phyloP scores from a whole-genome alignment of 2,888 invertebrate species.

The Drosophila pseudotalamancana region DNA sequence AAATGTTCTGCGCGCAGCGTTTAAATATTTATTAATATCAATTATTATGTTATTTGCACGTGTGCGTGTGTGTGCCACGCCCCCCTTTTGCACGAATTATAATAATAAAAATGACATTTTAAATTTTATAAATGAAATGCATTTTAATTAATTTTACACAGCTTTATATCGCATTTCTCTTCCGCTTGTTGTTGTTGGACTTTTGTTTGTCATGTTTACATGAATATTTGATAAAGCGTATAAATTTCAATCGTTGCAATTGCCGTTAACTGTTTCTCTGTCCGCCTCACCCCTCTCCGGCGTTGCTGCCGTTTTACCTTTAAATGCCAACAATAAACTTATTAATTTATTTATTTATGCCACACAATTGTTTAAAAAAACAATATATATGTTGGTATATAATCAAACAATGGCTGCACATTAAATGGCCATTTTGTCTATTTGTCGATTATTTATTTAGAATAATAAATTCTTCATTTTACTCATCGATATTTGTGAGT shows the following conservation, averaged over 20 bases:
- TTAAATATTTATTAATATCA: constrained; percentile 76
- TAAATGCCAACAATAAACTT: constrained; percentile 51
- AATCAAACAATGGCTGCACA: constrained; percentile 1
- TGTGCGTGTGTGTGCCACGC: constrained; percentile 3
- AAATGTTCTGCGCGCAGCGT: constrained; percentile 36
- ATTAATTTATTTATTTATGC: constrained; percentile 52
- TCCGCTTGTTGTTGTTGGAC: constrained; percentile 19
- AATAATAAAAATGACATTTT: constrained; percentile 49
- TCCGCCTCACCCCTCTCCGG: constrained; percentile 6
- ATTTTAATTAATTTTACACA: constrained; percentile 74
- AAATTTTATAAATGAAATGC: constrained; percentile 77
- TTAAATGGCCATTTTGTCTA: constrained; percentile 3
- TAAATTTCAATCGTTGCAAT: constrained; percentile 60
- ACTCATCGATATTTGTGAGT: not conserved
- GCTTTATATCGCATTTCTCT: constrained; percentile 19
- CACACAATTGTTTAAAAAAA: constrained; percentile 24
- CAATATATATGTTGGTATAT: not conserved
- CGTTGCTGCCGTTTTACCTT: constrained; percentile 12
- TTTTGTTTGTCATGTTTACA: constrained; percentile 72
- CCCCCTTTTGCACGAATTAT: constrained; percentile 6
- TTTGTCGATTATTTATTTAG: constrained; percentile 24
- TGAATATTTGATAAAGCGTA: constrained; percentile 74
- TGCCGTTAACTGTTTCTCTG: not conserved
- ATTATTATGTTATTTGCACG: constrained; percentile 62
- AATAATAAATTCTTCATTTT: constrained; percentile 36